Percentiles rank a stretch among this genome's conserved stretches.
These are phyloP conservation scores for Brachypalpus laphriformis DNA, from an alignment of 2,888 invertebrate genomes.

Conservation along the genomic window DNA sequence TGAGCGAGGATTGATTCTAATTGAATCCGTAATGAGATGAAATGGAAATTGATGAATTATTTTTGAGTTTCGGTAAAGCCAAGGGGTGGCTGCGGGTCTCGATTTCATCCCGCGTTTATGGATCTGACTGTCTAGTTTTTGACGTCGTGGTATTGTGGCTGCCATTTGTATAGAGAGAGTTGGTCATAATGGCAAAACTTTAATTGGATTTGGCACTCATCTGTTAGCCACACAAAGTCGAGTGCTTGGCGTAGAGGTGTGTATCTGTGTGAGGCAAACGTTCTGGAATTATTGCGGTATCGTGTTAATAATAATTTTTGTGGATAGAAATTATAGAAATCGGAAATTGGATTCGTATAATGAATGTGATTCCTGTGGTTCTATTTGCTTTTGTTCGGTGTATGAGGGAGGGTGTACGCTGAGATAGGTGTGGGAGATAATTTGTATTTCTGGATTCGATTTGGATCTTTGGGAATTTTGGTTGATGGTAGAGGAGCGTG, in stretches of 20 bases:
- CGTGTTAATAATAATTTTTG: conserved; percentile 56
- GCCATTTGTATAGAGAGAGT: conserved; percentile 4
- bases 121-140: conserved; percentile 26
- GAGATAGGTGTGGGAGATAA: background rate
- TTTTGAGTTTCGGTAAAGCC: conserved; percentile 34
- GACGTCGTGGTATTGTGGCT: conserved; percentile 17
- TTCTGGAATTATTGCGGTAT: conserved; percentile 21
- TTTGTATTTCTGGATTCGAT: conserved; percentile 13
- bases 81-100: background rate
- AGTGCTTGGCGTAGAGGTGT: background rate
- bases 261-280: background rate
- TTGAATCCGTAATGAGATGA: conserved; percentile 73
- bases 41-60: conserved; percentile 72
- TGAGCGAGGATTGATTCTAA: conserved; percentile 69
- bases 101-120: conserved; percentile 16
- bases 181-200: conserved; percentile 59
- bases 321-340: conserved; percentile 41
- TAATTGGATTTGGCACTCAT: conserved; percentile 64
- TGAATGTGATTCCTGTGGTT: conserved; percentile 38
- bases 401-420: background rate
- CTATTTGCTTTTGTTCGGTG: background rate
- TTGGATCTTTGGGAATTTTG: conserved; percentile 17
- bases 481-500: background rate
- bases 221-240: conserved; percentile 45
- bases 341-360: conserved; percentile 40